Percentiles rank a stretch among this genome's conserved stretches.
phyloP scores from a whole-genome alignment of 2,113 vertebrate species.

The Oryzias javanicus region DNA sequence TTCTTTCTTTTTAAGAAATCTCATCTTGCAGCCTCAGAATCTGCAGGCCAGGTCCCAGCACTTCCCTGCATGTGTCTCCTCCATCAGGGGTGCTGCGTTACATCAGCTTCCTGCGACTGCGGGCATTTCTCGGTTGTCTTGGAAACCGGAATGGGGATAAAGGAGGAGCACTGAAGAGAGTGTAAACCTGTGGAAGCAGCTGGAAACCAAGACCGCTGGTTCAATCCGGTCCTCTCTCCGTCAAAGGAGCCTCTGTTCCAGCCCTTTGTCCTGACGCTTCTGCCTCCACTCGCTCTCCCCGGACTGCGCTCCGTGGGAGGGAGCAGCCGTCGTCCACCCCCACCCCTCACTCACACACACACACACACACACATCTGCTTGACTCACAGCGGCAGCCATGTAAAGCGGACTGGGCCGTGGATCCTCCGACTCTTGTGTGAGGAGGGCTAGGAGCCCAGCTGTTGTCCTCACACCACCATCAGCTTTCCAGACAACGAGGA shows the following conservation, averaged over 20 bases:
- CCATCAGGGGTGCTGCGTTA: slow-evolving; percentile 4
- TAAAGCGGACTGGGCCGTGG: slow-evolving; percentile 25
- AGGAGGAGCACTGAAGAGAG: slow-evolving; percentile 62
- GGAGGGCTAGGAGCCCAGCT: slow-evolving; percentile 7
- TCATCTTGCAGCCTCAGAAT: too few species aligned
- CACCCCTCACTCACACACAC: slow-evolving; percentile 1
- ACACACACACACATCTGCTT: slow-evolving; percentile 42
- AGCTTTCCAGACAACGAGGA: background rate
- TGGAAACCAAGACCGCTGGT: slow-evolving; percentile 59
- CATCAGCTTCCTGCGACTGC: slow-evolving; percentile 41
- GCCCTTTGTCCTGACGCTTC: slow-evolving; percentile 50
- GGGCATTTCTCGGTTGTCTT: slow-evolving; percentile 58
- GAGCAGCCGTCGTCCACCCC: slow-evolving; percentile 59
- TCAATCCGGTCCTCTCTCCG: slow-evolving; percentile 23
- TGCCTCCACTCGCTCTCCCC: slow-evolving; percentile 25
- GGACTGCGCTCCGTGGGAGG: slow-evolving; percentile 34
- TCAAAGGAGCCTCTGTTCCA: slow-evolving; percentile 54
- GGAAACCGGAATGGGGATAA: slow-evolving; percentile 74
- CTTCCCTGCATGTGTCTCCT: slow-evolving; percentile 1
- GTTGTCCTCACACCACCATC: too few species aligned
- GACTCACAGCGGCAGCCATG: slow-evolving; percentile 42
- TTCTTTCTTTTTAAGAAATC: too few species aligned
- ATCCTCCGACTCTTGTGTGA: background rate
- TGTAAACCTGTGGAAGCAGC: slow-evolving; percentile 70
- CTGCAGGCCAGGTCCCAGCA: background rate